Conservation (phyloP, 1,140 invertebrate species). For the Pararge aegeria region DNA sequence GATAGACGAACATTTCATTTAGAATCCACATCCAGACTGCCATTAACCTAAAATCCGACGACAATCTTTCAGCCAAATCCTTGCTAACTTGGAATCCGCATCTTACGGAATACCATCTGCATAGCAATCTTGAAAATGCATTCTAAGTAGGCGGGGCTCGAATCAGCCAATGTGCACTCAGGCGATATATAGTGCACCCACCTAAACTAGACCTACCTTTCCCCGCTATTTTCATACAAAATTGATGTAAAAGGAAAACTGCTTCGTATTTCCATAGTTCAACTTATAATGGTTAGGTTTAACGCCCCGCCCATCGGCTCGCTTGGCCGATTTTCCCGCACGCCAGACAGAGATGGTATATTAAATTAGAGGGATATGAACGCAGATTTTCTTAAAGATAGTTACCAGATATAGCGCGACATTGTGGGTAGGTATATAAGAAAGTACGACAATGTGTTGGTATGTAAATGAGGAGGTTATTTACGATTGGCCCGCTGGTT, state of each 20-base stretch:
- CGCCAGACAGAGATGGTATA: slow-evolving; percentile 47
- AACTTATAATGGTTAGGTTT: slow-evolving; percentile 41
- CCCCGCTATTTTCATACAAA: slow-evolving; percentile 30
- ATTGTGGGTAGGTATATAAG: slow-evolving; percentile 61
- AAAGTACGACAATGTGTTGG: slow-evolving; percentile 56
- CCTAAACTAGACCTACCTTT: slow-evolving; percentile 34
- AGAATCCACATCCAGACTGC: slow-evolving; percentile 22
- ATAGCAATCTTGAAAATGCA: slow-evolving; percentile 78
- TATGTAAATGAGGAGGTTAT: slow-evolving; percentile 73
- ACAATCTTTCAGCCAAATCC: slow-evolving; percentile 46
- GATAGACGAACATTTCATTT: slow-evolving; percentile 12
- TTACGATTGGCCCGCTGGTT: slow-evolving; percentile 47
- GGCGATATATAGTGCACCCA: slow-evolving; percentile 74
- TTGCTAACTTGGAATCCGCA: slow-evolving; percentile 47
- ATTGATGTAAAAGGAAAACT: slow-evolving; percentile 38
- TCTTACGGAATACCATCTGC: slow-evolving; percentile 60
- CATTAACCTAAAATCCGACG: slow-evolving; percentile 64
- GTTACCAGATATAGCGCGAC: slow-evolving; percentile 60
- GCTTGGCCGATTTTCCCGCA: slow-evolving; percentile 55
- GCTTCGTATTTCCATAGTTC: slow-evolving; percentile 52
- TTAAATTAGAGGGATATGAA: slow-evolving; percentile 61
- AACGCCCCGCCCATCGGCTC: slow-evolving; percentile 66
- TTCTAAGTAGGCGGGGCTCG: slow-evolving; percentile 67
- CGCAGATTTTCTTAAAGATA: slow-evolving; percentile 73
- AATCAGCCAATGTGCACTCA: slow-evolving; percentile 76